These are phyloP conservation scores for Grammomys surdaster DNA, from an alignment of 2,113 vertebrate genomes.

Conservation along the genomic window DNA sequence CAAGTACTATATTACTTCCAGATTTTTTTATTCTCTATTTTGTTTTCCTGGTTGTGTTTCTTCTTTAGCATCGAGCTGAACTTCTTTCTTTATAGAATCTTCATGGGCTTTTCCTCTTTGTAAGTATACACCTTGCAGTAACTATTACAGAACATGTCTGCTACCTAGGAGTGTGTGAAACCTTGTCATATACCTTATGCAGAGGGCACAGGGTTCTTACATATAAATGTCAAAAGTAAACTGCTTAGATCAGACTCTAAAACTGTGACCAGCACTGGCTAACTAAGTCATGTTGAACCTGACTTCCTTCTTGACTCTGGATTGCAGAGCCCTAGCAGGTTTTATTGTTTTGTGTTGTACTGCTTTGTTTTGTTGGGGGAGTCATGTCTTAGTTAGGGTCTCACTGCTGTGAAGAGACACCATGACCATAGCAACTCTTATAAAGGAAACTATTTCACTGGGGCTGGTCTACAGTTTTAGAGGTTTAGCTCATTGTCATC, in stretches of 20 bases:
- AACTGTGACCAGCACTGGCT: neutral
- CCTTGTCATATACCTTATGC: neutral
- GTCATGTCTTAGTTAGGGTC: neutral
- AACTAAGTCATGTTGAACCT: neutral
- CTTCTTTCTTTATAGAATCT: neutral
- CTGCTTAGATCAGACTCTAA: neutral
- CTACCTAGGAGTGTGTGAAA: neutral
- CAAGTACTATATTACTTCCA: constrained; percentile 3
- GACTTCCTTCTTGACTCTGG: neutral
- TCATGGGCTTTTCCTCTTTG: neutral
- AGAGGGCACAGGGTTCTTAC: neutral
- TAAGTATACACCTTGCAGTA: neutral
- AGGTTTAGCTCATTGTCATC: neutral
- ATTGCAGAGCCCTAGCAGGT: neutral
- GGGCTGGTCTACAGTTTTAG: neutral
- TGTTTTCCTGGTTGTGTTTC: neutral
- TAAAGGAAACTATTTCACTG: neutral
- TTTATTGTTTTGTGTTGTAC: neutral
- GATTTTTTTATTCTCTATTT: neutral
- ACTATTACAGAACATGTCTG: neutral
- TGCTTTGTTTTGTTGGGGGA: neutral
- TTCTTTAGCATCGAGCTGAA: neutral
- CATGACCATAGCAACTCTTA: neutral
- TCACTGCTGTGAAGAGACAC: neutral
- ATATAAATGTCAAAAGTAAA: neutral